Base-by-base conservation (phyloP, 1,140 invertebrate species). In the Zophobas atratus region DNA sequence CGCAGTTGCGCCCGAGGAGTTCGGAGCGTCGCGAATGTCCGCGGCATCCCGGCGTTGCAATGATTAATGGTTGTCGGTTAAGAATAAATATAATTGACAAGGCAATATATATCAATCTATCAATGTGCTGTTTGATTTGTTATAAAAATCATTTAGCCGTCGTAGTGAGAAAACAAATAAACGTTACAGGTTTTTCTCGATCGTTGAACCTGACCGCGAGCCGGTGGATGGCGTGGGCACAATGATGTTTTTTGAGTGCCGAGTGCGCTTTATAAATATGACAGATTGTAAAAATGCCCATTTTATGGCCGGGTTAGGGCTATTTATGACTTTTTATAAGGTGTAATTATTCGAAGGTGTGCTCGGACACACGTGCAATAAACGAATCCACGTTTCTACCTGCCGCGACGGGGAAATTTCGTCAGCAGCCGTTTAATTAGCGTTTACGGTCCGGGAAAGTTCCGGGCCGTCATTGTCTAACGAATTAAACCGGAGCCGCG, bases 51-150 rank as follows among this genome's bases (percentile, higher is more conserved):
- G 32, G 43, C 70, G 48, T 34, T 36, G 43, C 48, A 1, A 33
- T 72, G 70, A 72, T 72, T 72, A 72, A 72, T 72, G 6, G 70
- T 39, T 34, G 20, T 34, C 70, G 5, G 48, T 35, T 72, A 49
- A 53, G 43, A 51, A 72, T 72, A 72, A 72, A 73, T 73, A 73
- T 73, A 73, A 73, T 73, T 73, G 71, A 73, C 71, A 73, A 56
- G 71, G 49, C 71, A 73, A 73, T 73, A 73, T 73, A 73, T 73
- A 73, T 73, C 71, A 73, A 73, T 73, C 71, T 73, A 73, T 55
- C 71, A 73, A 73, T 73, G 36, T 73, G 71, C 6, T 55, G 71
- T 73, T 48, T 56, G 49, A 73, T 73, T 73, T 73, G 71, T 73
- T 73, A 43, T 73, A 73, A 73, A 73, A 73, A 73, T 73, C 49